Percentiles rank a stretch among this genome's conserved stretches.
Evolutionary conservation across 2,797 vertebrate genomes (phyloP).

Genomic region (Crypturellus tataupa): DNA sequence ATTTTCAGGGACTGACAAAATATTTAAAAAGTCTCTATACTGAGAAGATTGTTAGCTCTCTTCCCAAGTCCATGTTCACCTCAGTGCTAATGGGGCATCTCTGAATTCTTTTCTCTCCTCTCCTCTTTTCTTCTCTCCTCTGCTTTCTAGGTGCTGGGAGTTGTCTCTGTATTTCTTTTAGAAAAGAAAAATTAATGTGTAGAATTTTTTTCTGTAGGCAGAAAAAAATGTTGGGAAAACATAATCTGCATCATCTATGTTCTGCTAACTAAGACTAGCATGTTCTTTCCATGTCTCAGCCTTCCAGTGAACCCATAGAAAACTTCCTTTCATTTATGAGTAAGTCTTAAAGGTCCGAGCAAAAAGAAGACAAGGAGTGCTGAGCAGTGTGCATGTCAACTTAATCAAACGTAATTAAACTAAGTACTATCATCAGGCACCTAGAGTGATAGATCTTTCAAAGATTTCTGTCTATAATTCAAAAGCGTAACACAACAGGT

Average conservation of each 20-base stretch:
- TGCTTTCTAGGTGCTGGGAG: neutral
- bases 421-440: neutral
- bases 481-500: neutral
- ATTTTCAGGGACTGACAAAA: neutral
- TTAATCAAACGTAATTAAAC: neutral
- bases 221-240: neutral
- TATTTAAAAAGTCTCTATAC: neutral
- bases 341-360: neutral
- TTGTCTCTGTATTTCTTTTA: neutral
- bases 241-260: neutral
- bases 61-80: neutral
- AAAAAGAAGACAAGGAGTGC: neutral
- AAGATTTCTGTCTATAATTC: neutral
- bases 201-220: too few relatives aligned
- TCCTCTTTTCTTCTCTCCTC: neutral
- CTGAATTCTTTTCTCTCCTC: neutral
- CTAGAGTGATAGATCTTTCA: neutral
- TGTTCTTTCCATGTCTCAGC: neutral
- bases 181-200: neutral
- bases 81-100: neutral
- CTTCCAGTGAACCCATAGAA: neutral
- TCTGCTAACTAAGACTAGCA: neutral
- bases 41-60: neutral
- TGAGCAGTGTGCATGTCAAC: neutral
- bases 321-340: neutral